Base-by-base conservation (phyloP, 2,888 invertebrate genomes). In the Ophion slaviceki region DNA sequence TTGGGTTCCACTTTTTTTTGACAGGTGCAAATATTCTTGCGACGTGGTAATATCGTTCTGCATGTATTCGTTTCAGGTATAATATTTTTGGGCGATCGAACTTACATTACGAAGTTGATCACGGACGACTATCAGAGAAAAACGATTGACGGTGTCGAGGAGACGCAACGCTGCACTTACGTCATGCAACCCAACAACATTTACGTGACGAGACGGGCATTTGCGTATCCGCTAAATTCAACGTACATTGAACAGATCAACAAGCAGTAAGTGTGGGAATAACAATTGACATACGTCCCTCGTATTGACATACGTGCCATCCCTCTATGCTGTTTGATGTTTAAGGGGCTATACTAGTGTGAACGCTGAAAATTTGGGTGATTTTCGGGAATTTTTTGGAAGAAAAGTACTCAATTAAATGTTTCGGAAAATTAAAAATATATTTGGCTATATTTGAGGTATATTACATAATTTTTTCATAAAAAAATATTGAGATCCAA, bases 171-270 rank as follows among this genome's bases (percentile, higher is more conserved):
- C 76, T 98, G 98, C 91, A 96, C 96, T 0, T 97, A 96, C 91
- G 98, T 98, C 0, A 95, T 97, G 76, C 97, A 97, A 8, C 96
- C 96, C 24, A 95, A 96, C 68, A 94, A 96, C 0, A 96, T 97
- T 87, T 95, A 97, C 90, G 95, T 95, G 61, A 95, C 95, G 87
- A 95, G 95, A 32, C 95, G 97, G 84, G 96, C 96, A 0, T 98
- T 98, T 90, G 97, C 96, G 0, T 98, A 96, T 92, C 96, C 96
- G 0, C 94, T 94, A 4, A 94, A 95, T 20, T 97, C 97, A 76
- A 95, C 95, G 36, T 94, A 96, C 87, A 95, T 95, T 80, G 90
- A 91, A 0, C 92, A 96, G 0, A 97, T 98, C 89, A 96, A 97
- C 94, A 95, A 95, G 17, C 95, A 96, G 97, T 98, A 94, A 96